These are phyloP conservation scores for Desmodus rotundus DNA, from an alignment of 2,113 vertebrate genomes.

Conservation along the genomic window DNA sequence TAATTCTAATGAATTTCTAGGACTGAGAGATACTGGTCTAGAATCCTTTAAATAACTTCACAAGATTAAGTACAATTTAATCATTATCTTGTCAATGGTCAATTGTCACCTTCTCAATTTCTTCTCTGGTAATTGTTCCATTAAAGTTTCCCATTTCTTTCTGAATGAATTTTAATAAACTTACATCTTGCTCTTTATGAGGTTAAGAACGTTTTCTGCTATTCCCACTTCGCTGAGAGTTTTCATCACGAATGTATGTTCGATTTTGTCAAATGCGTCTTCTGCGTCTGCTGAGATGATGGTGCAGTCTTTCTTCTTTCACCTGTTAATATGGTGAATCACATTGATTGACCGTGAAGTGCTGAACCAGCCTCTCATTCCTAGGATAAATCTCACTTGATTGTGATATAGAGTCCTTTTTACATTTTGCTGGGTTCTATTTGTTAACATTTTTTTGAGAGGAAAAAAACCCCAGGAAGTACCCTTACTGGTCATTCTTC, in stretches of 20 bases:
- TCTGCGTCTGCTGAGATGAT: not conserved
- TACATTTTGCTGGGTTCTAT: not conserved
- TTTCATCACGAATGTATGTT: conserved; percentile 1
- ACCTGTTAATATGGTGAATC: not conserved
- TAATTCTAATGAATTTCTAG: not conserved
- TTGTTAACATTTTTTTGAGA: not conserved
- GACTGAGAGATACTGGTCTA: not conserved
- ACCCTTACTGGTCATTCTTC: not conserved
- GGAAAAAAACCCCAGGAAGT: not conserved
- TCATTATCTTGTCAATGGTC: not conserved
- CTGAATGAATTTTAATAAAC: conserved; percentile 7
- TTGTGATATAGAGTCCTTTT: not conserved
- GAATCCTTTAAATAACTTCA: not conserved
- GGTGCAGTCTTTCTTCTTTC: not conserved
- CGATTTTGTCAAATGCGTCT: conserved; percentile 11
- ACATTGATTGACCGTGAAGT: not conserved
- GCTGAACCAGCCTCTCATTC: not conserved
- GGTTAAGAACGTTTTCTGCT: not conserved
- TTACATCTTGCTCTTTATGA: not conserved
- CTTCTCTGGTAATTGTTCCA: not conserved
- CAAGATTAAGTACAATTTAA: conserved; percentile 1
- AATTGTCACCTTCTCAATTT: not conserved
- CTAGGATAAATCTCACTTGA: not conserved
- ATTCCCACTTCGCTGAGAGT: not conserved
- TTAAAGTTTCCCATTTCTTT: conserved; percentile 2